Percentiles rank a stretch among this genome's conserved stretches.
These are phyloP conservation scores for Crypturellus undulatus DNA, from an alignment of 2,113 vertebrate species.

Conservation along the genomic window DNA sequence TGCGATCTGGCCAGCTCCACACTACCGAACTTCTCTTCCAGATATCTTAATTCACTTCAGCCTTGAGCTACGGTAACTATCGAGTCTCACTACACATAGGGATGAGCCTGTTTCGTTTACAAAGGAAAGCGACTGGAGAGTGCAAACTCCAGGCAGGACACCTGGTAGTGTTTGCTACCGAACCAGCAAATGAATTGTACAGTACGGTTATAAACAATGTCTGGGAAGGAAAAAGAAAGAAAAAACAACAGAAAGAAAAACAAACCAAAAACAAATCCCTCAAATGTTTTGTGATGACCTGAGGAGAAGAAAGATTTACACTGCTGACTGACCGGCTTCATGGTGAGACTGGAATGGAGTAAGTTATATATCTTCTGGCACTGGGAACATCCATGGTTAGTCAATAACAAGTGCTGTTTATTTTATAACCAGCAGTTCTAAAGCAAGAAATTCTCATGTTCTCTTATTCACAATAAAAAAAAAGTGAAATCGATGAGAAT, in stretches of 20 bases:
- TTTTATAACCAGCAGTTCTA: slow-evolving; percentile 25
- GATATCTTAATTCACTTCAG: not conserved
- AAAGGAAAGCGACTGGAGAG: slow-evolving; percentile 33
- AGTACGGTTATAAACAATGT: not conserved
- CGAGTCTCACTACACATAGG: not conserved
- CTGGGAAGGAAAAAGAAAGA: not conserved
- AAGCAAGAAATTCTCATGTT: not conserved
- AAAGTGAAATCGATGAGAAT: not conserved
- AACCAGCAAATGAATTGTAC: slow-evolving; percentile 44
- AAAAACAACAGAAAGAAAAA: not conserved
- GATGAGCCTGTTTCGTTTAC: slow-evolving; percentile 38
- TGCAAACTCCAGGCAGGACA: slow-evolving; percentile 2
- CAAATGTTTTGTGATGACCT: slow-evolving; percentile 5
- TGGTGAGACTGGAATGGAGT: not conserved
- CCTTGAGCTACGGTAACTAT: not conserved
- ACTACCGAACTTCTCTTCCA: not conserved
- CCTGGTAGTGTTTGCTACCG: slow-evolving; percentile 33
- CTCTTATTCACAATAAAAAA: not conserved
- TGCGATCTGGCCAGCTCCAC: not conserved
- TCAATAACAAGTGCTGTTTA: slow-evolving; percentile 47
- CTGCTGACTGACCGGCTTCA: not conserved
- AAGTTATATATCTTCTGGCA: not conserved
- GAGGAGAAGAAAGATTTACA: slow-evolving; percentile 31
- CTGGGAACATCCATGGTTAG: not conserved
- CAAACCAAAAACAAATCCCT: not conserved